Percentiles rank a stretch among this genome's conserved stretches.
These are phyloP conservation scores for Chelmon rostratus DNA, from an alignment of 2,797 vertebrate genomes.

Conservation along the genomic window DNA sequence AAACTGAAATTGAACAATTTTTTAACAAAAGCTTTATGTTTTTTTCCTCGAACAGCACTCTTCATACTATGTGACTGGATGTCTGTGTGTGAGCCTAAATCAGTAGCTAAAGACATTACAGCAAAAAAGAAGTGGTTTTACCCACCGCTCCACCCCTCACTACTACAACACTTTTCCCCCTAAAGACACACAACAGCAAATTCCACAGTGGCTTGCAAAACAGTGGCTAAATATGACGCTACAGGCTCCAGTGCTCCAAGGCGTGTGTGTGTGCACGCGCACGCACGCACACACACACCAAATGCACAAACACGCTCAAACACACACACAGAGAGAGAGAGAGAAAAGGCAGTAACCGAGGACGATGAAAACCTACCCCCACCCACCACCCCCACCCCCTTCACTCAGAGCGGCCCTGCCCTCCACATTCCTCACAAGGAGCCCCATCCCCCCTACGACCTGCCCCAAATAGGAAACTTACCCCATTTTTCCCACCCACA, in stretches of 20 bases:
- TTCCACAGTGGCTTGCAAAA: slow-evolving; percentile 63
- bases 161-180: slow-evolving; percentile 2
- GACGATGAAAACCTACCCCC: slow-evolving; percentile 80
- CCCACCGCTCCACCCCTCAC: slow-evolving; percentile 6
- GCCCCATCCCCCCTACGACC: slow-evolving; percentile 81
- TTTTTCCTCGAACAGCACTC: neutral
- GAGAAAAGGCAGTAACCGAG: slow-evolving; percentile 63
- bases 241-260: slow-evolving; percentile 25
- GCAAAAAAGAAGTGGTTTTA: slow-evolving; percentile 9
- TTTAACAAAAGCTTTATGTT: neutral
- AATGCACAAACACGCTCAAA: slow-evolving; percentile 41
- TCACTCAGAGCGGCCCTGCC: slow-evolving; percentile 63
- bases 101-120: neutral
- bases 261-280: slow-evolving; percentile 20
- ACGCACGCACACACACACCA: slow-evolving; percentile 40
- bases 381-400: slow-evolving; percentile 73
- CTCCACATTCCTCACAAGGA: slow-evolving; percentile 89
- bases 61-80: neutral
- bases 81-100: neutral
- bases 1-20: neutral
- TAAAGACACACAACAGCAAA: slow-evolving; percentile 56
- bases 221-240: slow-evolving; percentile 61
- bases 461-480: slow-evolving; percentile 84
- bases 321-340: slow-evolving; percentile 55
- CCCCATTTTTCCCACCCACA: slow-evolving; percentile 83